These are phyloP conservation scores for Pollenia angustigena DNA, from an alignment of 2,888 invertebrate species.

Conservation along the genomic window DNA sequence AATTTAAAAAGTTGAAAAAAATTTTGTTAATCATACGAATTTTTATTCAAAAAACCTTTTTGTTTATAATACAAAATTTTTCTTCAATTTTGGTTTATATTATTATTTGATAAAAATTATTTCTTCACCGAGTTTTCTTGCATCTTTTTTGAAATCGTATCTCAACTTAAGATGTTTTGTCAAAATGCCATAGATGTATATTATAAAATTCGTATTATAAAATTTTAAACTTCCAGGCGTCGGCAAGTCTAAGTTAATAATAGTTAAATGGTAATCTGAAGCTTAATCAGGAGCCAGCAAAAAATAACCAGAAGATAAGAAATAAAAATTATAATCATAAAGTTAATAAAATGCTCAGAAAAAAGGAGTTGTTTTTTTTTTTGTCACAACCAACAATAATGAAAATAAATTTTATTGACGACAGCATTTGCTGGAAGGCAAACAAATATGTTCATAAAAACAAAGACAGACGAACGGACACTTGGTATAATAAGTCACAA, in stretches of 20 bases:
- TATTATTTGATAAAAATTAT: too few species aligned
- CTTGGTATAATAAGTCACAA: slow-evolving; percentile 21
- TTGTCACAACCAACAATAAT: neutral
- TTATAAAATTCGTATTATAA: neutral
- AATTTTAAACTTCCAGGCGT: slow-evolving; percentile 20
- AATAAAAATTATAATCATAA: slow-evolving; percentile 39
- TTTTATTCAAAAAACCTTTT: too few species aligned
- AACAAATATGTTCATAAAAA: neutral
- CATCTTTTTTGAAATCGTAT: too few species aligned
- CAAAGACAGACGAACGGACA: neutral
- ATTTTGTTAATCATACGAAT: too few species aligned
- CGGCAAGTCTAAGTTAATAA: slow-evolving; percentile 50
- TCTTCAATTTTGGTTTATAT: too few species aligned
- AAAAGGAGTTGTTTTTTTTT: slow-evolving; percentile 24
- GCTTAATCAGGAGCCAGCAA: slow-evolving; percentile 27
- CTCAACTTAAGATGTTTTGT: too few species aligned
- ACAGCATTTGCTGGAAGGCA: slow-evolving; percentile 28
- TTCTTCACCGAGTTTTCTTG: too few species aligned
- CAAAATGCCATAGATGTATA: too few species aligned
- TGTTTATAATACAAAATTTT: too few species aligned
- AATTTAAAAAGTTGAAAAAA: too few species aligned
- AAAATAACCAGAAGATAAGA: slow-evolving; percentile 19
- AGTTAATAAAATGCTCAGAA: slow-evolving; percentile 18
- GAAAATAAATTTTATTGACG: slow-evolving; percentile 45
- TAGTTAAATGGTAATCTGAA: slow-evolving; percentile 46